Base-by-base conservation (phyloP, 2,797 vertebrate species). In the Hypotaenidia okinawae region DNA sequence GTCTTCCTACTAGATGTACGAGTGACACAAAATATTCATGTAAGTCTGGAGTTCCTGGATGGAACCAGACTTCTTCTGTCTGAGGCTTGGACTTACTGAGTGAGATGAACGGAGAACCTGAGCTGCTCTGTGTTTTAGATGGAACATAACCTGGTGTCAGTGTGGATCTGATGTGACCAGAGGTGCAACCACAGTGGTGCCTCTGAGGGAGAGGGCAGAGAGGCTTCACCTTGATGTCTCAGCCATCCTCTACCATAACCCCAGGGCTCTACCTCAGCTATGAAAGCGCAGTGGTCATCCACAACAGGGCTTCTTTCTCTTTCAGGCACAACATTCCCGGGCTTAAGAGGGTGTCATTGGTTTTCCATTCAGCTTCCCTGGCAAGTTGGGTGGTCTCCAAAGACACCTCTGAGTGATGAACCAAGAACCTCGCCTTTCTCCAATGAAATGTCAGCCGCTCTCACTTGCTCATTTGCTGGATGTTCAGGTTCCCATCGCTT, bases 11-110 rank as follows among this genome's bases (percentile, higher is more conserved):
- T 14, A 73, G 51, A 62, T 39, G 7, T 13, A 33, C 4, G 30
- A 80, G 33, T 25, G n/a, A 17, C 1, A 1, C 57, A 72, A 88
- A 94, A 58, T 11, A 8, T 5, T 33, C 33, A 9, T 0, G 0
- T 9, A n/a, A 27, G 12, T 17, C 32, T 67, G 28, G 28, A 80
- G 24, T 35, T 87, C 68, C 49, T 30, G 21, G 8, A 12, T 22
- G 33, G 59, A 16, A 75, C 7, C 28, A 58, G 8, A 24, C 58
- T 75, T 25, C 28, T 85, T 64, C 54, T 11, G 5, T 39, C 10
- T n/a, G n/a, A 18, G 28, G 11, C 55, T 54, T 76, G 32, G 33
- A 41, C 16, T 67, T 24, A 7, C 21, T 51, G 49, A 13, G 21
- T 23, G 54, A 64, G 62, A 28, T 16, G 28, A 85, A 59, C 27